Evolutionary conservation across 2,113 vertebrate species (phyloP).

Genomic region (Cyanocitta stelleri): DNA sequence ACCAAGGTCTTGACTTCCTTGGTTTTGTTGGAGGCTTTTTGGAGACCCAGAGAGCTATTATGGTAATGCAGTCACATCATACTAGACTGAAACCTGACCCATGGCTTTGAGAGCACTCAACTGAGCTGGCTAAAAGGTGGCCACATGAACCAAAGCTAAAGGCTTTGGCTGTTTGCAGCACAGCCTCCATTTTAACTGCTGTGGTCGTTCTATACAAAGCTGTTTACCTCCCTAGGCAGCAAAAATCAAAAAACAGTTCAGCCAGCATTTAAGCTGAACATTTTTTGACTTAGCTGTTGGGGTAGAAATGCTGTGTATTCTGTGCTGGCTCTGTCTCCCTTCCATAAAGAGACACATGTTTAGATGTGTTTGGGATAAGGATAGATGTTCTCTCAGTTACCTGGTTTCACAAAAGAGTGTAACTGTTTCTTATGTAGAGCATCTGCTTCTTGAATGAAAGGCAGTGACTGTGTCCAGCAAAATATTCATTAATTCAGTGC

Average conservation of each 20-base stretch:
- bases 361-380: neutral
- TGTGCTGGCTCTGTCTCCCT: neutral
- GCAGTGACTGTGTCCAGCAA: neutral
- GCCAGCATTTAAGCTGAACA: neutral
- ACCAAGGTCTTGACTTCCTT: neutral
- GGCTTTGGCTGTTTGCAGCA: neutral
- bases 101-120: neutral
- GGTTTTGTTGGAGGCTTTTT: neutral
- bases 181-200: neutral
- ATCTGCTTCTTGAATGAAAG: neutral
- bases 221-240: neutral
- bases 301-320: neutral
- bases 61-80: neutral
- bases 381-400: neutral
- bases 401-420: neutral
- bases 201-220: neutral
- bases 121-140: neutral
- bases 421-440: neutral
- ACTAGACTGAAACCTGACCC: neutral
- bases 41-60: neutral
- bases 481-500: neutral
- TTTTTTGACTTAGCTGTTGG: neutral
- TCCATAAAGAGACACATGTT: neutral
- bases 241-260: neutral
- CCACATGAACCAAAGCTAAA: neutral